phyloP scores from a whole-genome alignment of 2,797 vertebrate genomes.

The Stomatorhinus walkeri region DNA sequence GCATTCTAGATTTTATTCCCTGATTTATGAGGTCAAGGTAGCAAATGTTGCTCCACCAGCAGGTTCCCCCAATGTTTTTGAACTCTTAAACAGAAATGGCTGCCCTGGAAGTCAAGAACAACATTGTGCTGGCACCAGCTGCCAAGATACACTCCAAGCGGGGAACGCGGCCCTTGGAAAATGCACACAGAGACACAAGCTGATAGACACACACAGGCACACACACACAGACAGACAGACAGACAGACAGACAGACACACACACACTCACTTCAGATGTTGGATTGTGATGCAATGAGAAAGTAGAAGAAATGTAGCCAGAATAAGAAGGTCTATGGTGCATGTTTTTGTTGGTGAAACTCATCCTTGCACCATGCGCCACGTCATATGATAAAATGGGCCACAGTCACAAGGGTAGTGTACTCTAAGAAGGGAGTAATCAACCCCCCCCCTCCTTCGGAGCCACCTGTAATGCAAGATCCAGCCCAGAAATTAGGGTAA shows the following conservation, averaged over 20 bases:
- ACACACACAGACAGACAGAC: not conserved
- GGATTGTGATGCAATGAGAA: not conserved
- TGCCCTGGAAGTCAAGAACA: constrained; percentile 30
- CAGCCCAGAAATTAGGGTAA: not conserved
- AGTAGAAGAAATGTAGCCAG: not conserved
- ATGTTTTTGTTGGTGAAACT: not conserved
- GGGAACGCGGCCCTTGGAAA: not conserved
- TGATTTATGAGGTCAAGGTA: constrained; percentile 26
- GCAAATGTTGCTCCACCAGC: constrained; percentile 24
- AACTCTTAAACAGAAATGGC: constrained; percentile 15
- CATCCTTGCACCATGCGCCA: not conserved
- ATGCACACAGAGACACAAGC: not conserved
- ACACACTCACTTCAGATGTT: not conserved
- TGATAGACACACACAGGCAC: not conserved
- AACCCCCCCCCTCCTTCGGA: not conserved
- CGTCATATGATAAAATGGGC: not conserved
- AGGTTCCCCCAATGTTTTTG: constrained; percentile 11
- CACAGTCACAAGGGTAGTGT: not conserved
- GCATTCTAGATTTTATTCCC: constrained; percentile 24
- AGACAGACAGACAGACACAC: not conserved
- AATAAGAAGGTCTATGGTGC: not conserved
- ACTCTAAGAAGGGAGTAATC: not conserved
- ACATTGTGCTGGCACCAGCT: constrained; percentile 11
- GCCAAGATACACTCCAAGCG: constrained; percentile 26
- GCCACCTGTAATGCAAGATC: not conserved